Base-by-base conservation (phyloP, 2,113 vertebrate genomes). In the Clarias gariepinus region DNA sequence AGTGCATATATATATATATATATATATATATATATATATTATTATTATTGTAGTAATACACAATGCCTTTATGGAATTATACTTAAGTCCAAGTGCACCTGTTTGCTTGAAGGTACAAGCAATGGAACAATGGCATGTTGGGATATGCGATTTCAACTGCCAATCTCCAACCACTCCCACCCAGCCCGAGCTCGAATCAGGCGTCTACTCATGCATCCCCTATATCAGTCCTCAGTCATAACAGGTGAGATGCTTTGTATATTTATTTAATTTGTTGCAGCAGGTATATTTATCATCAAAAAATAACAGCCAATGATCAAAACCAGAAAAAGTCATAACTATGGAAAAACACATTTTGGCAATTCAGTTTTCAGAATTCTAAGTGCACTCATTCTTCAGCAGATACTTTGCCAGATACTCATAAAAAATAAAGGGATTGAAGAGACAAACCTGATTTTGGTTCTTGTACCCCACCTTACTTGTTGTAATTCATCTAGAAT, bases 141-240 rank as follows among this genome's bases (percentile, higher is more conserved):
- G 98, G 98, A 99, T 86, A 99, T 99, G 98, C 92, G 98, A 85
- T 99, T 99, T 93, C 98, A 99, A 93, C 94, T 99, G 41, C 98
- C 98, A 0, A 99, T 99, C 90, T 99, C 98, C 53, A 99, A 96
- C 92, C 98, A 99, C 93, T 96, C 94, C 74, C 98, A 99, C 85
- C 98, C 98, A 19, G 96, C 97, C 28, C 94, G 98, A 81, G 96
- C 98, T 74, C 96, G 98, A 64, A 96, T 99, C 93, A 94, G 98
- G 85, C 95, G 97, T 12, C 95, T 99, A 76, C 96, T 98, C 18
- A 99, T 99, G 98, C 98, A 99, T 91, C 98, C 98, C 0, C 94
- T 98, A 69, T 98, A 97, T 91, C 98, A 99, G 89, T 99, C 97
- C 0, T 99, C 97, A 85, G 97, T 99, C 36, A 98, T 99, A 52